Percentiles rank a stretch among this genome's conserved stretches.
These are phyloP conservation scores for Carterocephalus palaemon DNA, from an alignment of 2,888 invertebrate genomes.

Conservation along the genomic window DNA sequence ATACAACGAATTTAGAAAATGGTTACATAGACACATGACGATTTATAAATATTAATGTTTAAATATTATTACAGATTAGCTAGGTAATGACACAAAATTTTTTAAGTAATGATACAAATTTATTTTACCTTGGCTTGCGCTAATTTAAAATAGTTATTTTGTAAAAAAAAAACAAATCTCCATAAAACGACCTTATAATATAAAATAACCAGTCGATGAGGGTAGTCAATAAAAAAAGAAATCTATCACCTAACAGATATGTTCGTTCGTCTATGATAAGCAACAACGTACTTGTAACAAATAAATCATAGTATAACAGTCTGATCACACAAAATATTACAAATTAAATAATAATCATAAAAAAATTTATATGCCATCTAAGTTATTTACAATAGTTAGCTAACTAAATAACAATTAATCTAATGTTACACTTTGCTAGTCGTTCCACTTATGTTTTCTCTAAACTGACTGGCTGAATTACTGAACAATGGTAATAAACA, in stretches of 20 bases:
- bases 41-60: slow-evolving; percentile 29
- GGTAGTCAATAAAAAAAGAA: slow-evolving; percentile 48
- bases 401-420: slow-evolving; percentile 78
- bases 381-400: slow-evolving; percentile 77
- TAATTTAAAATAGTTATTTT: too few relatives aligned
- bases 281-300: slow-evolving; percentile 75
- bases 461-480: slow-evolving; percentile 68
- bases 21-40: slow-evolving; percentile 46
- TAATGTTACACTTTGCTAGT: slow-evolving; percentile 60
- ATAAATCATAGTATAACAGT: slow-evolving; percentile 77
- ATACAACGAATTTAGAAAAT: slow-evolving; percentile 47
- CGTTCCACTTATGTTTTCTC: slow-evolving; percentile 53
- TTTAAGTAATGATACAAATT: too few relatives aligned
- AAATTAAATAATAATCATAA: slow-evolving; percentile 67
- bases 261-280: slow-evolving; percentile 66
- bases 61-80: slow-evolving; percentile 45
- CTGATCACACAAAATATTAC: slow-evolving; percentile 76
- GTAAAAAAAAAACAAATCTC: slow-evolving; percentile 7
- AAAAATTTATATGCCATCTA: slow-evolving; percentile 66
- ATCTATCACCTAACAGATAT: slow-evolving; percentile 65
- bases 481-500: slow-evolving; percentile 42
- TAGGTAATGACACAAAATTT: slow-evolving; percentile 34
- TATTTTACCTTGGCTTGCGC: too few relatives aligned
- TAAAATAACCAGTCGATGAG: slow-evolving; percentile 52
- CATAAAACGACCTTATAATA: slow-evolving; percentile 28